A percentile compares a stretch with the other conserved stretches of the same genome.
Evolutionary conservation across 2,888 invertebrate species (phyloP).

Genomic region (Andrena fulva): DNA sequence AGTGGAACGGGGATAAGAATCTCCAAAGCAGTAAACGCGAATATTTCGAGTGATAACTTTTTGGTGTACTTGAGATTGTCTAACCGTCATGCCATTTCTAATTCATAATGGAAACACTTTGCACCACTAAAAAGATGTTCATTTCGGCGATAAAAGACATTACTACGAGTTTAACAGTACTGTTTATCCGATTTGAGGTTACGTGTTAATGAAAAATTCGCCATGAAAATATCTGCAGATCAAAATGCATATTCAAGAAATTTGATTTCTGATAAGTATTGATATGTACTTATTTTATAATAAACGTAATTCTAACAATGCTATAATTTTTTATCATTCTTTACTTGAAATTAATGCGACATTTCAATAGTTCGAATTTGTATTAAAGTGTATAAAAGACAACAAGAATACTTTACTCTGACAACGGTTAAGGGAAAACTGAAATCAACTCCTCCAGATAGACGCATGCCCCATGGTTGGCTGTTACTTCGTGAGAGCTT

Average conservation of each 20-base stretch:
- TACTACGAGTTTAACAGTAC: too few species aligned
- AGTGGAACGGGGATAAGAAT: slow-evolving; percentile 40
- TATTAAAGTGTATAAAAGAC: not conserved
- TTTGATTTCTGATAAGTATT: too few species aligned
- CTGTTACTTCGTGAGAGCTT: slow-evolving; percentile 58
- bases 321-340: too few species aligned
- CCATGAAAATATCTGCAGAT: too few species aligned
- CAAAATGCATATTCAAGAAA: too few species aligned
- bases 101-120: not conserved
- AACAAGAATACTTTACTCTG: slow-evolving; percentile 74
- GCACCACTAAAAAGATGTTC: slow-evolving; percentile 2
- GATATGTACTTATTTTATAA: too few species aligned
- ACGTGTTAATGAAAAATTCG: too few species aligned
- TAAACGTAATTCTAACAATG: too few species aligned
- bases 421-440: slow-evolving; percentile 81
- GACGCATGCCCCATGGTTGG: slow-evolving; percentile 80
- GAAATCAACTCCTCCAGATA: slow-evolving; percentile 80
- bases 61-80: not conserved
- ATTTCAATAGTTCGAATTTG: not conserved
- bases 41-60: slow-evolving; percentile 30
- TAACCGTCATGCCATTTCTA: not conserved
- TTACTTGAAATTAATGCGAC: not conserved
- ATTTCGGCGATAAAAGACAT: too few species aligned
- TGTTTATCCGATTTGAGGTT: too few species aligned
- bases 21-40: slow-evolving; percentile 17